A percentile compares a stretch with the other conserved stretches of the same genome.
Conservation (phyloP, 2,797 vertebrate species). For the Iguana delicatissima region DNA sequence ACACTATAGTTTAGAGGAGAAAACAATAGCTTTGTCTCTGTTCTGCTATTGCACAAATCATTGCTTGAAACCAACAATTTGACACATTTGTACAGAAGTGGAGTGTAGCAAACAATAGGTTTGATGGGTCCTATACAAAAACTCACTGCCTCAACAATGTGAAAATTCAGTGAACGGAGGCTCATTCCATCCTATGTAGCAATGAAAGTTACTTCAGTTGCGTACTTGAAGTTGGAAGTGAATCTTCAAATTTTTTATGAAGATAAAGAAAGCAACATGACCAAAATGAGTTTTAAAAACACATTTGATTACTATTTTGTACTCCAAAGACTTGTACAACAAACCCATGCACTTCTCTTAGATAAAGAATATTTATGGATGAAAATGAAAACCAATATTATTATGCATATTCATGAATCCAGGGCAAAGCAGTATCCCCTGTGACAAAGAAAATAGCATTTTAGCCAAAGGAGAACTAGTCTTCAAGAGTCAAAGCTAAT, state of each 20-base stretch:
- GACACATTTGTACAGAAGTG: neutral
- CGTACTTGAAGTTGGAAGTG: neutral
- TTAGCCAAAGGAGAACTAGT: neutral
- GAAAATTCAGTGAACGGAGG: conserved; percentile 17
- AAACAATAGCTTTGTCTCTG: conserved; percentile 46
- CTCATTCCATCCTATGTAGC: too few relatives aligned
- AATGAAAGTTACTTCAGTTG: neutral
- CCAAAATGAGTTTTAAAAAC: neutral
- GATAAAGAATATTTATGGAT: conserved; percentile 20
- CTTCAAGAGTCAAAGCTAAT: conserved; percentile 1
- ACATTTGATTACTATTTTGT: conserved; percentile 4
- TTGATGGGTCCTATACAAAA: conserved; percentile 21
- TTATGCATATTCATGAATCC: conserved; percentile 2
- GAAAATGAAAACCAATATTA: conserved; percentile 26
- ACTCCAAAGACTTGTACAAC: neutral
- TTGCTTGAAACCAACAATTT: conserved; percentile 42
- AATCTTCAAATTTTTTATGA: neutral
- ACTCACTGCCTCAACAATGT: neutral
- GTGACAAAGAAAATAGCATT: neutral
- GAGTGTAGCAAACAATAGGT: conserved; percentile 38
- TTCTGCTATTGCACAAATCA: conserved; percentile 21
- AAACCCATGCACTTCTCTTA: conserved; percentile 25
- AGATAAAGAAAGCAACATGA: neutral
- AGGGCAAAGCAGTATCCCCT: conserved; percentile 1
- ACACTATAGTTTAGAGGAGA: conserved; percentile 46